Percentiles rank a stretch among this genome's conserved stretches.
These are phyloP conservation scores for Euphydryas editha DNA, from an alignment of 2,888 invertebrate species.

Conservation along the genomic window DNA sequence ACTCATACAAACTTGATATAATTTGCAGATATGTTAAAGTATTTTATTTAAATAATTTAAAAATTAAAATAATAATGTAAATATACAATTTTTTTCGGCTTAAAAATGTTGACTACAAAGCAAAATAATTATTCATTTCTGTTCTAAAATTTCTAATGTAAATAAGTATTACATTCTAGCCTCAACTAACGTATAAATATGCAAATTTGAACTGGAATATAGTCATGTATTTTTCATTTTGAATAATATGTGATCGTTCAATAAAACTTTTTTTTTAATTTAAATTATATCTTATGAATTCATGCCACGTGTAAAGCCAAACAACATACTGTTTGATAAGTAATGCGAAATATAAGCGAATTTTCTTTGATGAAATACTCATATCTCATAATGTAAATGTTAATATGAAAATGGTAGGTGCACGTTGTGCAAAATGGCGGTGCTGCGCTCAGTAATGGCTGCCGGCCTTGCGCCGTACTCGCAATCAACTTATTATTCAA, in stretches of 20 bases:
- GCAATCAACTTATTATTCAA: constrained; percentile 83
- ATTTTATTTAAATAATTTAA: not conserved
- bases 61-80: no score
- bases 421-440: constrained; percentile 71
- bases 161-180: constrained; percentile 27
- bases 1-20: no score
- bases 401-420: constrained; percentile 55
- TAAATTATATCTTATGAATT: constrained; percentile 7
- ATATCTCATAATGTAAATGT: constrained; percentile 32
- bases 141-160: constrained; percentile 28
- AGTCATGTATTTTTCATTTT: constrained; percentile 15
- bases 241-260: constrained; percentile 5
- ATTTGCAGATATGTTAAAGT: not conserved
- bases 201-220: constrained; percentile 34
- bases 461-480: constrained; percentile 76
- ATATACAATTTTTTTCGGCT: not conserved
- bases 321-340: constrained; percentile 10
- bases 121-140: constrained; percentile 29
- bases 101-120: constrained; percentile 21
- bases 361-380: constrained; percentile 16
- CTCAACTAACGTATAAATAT: constrained; percentile 34
- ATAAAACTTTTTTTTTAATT: constrained; percentile 9
- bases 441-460: constrained; percentile 69
- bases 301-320: not conserved
- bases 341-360: constrained; percentile 3